Conservation (phyloP, 1,140 invertebrate genomes). For the Cotesia glomerata region DNA sequence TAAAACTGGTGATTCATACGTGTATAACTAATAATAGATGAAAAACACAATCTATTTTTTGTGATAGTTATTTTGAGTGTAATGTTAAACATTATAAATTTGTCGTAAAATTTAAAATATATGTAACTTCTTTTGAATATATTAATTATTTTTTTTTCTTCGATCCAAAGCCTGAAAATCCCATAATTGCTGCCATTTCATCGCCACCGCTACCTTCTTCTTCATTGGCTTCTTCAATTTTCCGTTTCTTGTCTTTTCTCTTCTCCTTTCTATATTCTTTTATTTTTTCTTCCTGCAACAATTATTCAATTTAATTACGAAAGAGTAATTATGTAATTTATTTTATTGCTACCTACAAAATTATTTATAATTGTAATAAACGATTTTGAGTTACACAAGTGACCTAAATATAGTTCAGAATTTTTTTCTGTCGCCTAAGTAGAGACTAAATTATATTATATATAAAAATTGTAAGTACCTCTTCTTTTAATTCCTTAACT, state of each 20-base stretch:
- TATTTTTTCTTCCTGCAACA: constrained; percentile 82
- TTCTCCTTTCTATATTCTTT: constrained; percentile 93
- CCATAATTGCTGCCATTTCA: constrained; percentile 95
- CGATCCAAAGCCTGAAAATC: constrained; percentile 94
- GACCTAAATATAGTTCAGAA: no score
- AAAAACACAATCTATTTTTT: no score
- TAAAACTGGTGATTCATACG: no score
- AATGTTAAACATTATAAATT: no score
- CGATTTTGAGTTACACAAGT: no score
- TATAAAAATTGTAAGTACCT: constrained; percentile 62
- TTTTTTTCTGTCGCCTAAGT: no score
- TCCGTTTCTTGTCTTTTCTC: constrained; percentile 88
- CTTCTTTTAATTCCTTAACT: constrained; percentile 93
- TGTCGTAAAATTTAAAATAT: not conserved
- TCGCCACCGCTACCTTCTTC: constrained; percentile 68
- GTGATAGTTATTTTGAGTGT: no score
- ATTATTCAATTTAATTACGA: not conserved
- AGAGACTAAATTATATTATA: not conserved
- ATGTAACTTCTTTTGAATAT: not conserved
- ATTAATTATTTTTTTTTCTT: constrained; percentile 74
- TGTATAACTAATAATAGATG: no score
- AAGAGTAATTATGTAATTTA: not conserved
- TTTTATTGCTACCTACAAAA: not conserved
- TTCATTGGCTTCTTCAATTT: constrained; percentile 77
- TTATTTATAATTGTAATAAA: not conserved